A percentile compares a stretch with the other conserved stretches of the same genome.
These are phyloP conservation scores for Adelphocoris suturalis DNA, from an alignment of 2,888 invertebrate genomes.

Conservation along the genomic window DNA sequence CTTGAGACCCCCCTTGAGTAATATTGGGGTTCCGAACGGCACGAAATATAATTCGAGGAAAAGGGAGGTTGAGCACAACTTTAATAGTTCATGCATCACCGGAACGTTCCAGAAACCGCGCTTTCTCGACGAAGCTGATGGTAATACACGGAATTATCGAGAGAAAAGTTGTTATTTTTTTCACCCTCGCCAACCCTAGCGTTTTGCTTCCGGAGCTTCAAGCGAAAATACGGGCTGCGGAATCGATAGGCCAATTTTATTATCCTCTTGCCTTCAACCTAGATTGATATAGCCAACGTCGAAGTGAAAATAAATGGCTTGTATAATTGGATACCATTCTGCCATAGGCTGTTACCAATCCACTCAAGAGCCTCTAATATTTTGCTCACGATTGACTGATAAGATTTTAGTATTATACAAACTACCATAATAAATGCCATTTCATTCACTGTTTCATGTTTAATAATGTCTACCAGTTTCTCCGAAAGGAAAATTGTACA, in stretches of 20 bases:
- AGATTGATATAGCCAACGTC: background rate
- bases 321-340: background rate
- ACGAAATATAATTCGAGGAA: constrained; percentile 37
- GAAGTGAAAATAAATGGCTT: background rate
- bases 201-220: background rate
- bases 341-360: background rate
- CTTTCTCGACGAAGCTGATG: background rate
- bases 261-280: background rate
- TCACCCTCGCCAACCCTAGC: background rate
- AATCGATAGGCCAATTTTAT: constrained; percentile 2
- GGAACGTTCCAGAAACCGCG: background rate
- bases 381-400: too few relatives aligned
- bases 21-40: constrained; percentile 40
- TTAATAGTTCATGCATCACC: constrained; percentile 30
- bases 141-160: background rate
- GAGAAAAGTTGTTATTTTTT: background rate
- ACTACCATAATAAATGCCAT: too few relatives aligned
- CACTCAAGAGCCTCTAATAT: too few relatives aligned
- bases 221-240: background rate
- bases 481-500: too few relatives aligned
- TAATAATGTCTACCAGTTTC: too few relatives aligned
- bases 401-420: too few relatives aligned
- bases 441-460: too few relatives aligned
- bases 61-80: constrained; percentile 42
- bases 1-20: constrained; percentile 16